These are phyloP conservation scores for Brachyalestes nurse DNA, from an alignment of 2,797 vertebrate genomes.

Conservation along the genomic window DNA sequence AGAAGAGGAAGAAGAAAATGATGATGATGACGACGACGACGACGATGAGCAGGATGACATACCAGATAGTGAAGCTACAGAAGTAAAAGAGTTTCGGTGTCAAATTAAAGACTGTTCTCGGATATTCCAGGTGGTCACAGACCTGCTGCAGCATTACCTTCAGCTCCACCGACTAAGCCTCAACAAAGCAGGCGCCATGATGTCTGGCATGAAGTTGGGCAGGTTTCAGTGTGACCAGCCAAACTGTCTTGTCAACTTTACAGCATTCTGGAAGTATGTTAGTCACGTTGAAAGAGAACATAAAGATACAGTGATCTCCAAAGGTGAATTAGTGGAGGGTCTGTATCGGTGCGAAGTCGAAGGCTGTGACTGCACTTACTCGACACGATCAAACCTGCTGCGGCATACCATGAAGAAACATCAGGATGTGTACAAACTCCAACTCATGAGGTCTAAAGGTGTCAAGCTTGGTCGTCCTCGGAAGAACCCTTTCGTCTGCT, in stretches of 20 bases:
- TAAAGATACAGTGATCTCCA: slow-evolving; percentile 75
- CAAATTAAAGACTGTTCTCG: slow-evolving; percentile 93
- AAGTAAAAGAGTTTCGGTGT: slow-evolving; percentile 89
- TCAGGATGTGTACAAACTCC: slow-evolving; percentile 87
- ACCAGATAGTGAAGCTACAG: slow-evolving; percentile 72
- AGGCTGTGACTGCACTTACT: slow-evolving; percentile 93
- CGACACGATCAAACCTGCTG: slow-evolving; percentile 93
- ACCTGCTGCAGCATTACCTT: slow-evolving; percentile 92
- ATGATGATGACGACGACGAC: slow-evolving; percentile 65
- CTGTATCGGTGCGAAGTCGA: slow-evolving; percentile 91
- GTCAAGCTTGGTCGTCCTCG: slow-evolving; percentile 78
- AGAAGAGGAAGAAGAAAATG: slow-evolving; percentile 69
- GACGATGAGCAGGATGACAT: slow-evolving; percentile 74
- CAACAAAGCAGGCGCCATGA: slow-evolving; percentile 83
- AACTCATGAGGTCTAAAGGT: slow-evolving; percentile 84
- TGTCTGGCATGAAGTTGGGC: slow-evolving; percentile 79
- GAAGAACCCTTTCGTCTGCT: slow-evolving; percentile 74
- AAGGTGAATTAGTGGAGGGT: slow-evolving; percentile 77
- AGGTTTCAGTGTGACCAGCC: slow-evolving; percentile 90
- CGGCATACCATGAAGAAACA: slow-evolving; percentile 96
- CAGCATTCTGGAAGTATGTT: slow-evolving; percentile 85
- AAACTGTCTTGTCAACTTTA: slow-evolving; percentile 85
- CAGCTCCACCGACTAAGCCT: slow-evolving; percentile 90
- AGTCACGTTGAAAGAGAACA: slow-evolving; percentile 88
- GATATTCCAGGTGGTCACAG: slow-evolving; percentile 90